Percentiles rank a stretch among this genome's conserved stretches.
phyloP scores from a whole-genome alignment of 2,797 vertebrate species.

The Hirundo rustica region DNA sequence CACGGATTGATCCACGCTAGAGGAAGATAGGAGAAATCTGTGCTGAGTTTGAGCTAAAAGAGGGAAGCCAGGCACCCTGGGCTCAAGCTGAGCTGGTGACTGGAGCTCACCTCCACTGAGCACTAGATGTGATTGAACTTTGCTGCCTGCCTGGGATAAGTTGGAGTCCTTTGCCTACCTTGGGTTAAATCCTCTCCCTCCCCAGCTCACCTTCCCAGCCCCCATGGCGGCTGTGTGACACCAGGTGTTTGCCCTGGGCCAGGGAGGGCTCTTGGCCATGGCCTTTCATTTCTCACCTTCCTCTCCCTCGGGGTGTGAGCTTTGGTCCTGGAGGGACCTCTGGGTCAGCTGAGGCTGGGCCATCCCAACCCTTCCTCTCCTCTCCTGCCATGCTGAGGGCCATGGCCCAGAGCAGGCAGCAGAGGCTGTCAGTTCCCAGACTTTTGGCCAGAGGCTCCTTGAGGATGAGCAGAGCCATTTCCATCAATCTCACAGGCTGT shows the following conservation, averaged over 20 bases:
- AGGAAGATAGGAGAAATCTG: neutral
- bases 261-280: neutral
- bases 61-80: neutral
- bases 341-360: neutral
- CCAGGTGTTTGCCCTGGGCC: neutral
- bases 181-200: neutral
- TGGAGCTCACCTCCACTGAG: neutral
- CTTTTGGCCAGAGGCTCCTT: neutral
- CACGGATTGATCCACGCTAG: neutral
- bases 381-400: accelerated
- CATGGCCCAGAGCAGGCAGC: neutral
- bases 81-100: neutral
- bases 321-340: accelerated
- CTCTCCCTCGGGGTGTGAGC: neutral
- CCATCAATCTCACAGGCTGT: neutral
- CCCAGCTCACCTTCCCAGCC: neutral
- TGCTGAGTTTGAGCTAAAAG: neutral
- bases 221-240: accelerated
- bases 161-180: neutral
- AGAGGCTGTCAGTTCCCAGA: neutral
- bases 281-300: neutral
- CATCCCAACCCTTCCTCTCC: neutral
- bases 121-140: neutral
- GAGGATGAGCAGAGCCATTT: neutral
- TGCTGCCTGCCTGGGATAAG: neutral